Base-by-base conservation (phyloP, 1,140 invertebrate genomes). In the Onthophagus taurus region DNA sequence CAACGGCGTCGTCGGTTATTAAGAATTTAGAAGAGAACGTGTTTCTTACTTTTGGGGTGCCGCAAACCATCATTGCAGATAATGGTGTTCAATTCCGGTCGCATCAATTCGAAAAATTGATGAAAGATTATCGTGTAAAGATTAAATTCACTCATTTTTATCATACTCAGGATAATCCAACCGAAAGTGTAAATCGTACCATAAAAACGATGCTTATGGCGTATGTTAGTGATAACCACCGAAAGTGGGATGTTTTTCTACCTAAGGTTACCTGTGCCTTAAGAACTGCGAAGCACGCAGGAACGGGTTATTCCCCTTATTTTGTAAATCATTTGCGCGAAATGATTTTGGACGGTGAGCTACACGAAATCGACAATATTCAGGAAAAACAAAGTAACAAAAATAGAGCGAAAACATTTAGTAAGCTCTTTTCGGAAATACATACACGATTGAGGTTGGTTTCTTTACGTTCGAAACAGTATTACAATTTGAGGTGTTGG, bases 141-240 rank as follows among this genome's bases (percentile, higher is more conserved):
- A 17, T 38, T 6, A 18, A 16, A 2, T 50, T 30, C 21, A 50
- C 26, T 4, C 12, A 44, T 1, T 31, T 24, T 26, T 49, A 49
- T 38, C 42, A 51, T 39, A 42, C 47, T 18, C 36, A 43, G 20
- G 29, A 39, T 12, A 52, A 52, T 31, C 50, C 48, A 2, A 36
- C 36, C 4, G 50, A 52, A 16, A n/a, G 44, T 8, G 31, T 49
- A 1, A 60, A 64, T 42, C 36, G 53, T 13, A 53, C 56, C 4
- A 12, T 65, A 5, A 58, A 58, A 18, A 54, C 50, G 7, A 54
- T 58, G 44, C 36, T 65, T 3, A 13, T 44, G 2, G 14, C 46
- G 4, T 63, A 53, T 45, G 46, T 60, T 0, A 12, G 47, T 4
- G 48, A 58, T 6, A 56, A 61, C 31, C 60, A 65, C 31, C 42